Evolutionary conservation across 2,113 vertebrate species (phyloP), one percentile per base, ranked within the genome.

Genomic region (Protomyctophum bolini): DNA sequence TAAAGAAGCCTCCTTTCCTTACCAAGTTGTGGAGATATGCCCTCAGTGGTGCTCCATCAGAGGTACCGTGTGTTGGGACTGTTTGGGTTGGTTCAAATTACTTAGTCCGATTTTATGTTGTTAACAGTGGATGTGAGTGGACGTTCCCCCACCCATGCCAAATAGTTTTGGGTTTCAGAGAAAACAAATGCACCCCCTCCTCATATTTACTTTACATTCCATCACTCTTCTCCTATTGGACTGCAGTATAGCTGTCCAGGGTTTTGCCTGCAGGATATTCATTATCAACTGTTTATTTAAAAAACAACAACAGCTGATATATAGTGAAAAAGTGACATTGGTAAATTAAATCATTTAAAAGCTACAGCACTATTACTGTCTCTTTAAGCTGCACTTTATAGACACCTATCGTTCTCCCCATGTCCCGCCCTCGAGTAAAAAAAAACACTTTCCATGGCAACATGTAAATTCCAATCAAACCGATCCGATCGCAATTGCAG

Each of bases 1-100:
- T 92, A 94, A 92, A 94, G 93, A 94, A 94, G 93, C 89, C 93
- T 94, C 93, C 93, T 93, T 94, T 94, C 93, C 93, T 93, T 94
- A 92, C 92, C 92, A 91, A 91, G 88, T 63, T 75, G 88, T 84
- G 80, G 89, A 91, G 88, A 90, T 91, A 84, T 84, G 89, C 86
- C 87, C 88, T 92, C 87, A 85, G 85, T 91, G 92, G 89, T 74
- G 86, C 88, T 92, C 89, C 89, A 82, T 81, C 86, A 82, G 70
- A 87, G 81, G 86, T 83, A 86, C 79, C 68, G 72, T 75, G 65
- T 71, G 79, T 41, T 41, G 33, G 71, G 86, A 83, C 75, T 84
- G 33, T 80, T 67, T 63, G 74, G 60, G 66, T 83, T 73, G 14
- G 57, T 76, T 63, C 66, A 58, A 78, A 73, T 80, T 58, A 71